Base-by-base conservation (phyloP, 2,888 invertebrate genomes). In the Stegana nigrithorax region DNA sequence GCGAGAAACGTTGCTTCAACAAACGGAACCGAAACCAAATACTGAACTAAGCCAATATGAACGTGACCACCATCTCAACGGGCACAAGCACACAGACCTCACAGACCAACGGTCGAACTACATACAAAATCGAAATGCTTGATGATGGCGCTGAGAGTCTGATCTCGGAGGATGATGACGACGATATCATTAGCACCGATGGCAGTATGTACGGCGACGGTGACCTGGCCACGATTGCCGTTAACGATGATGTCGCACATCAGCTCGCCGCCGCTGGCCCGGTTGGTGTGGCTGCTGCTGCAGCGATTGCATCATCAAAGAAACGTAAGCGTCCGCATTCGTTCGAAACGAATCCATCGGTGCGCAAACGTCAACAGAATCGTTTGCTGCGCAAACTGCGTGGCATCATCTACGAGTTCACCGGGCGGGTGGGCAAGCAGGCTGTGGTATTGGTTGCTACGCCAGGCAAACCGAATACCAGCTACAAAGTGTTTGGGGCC, bases 281-380 rank as follows among this genome's bases (percentile, higher is more conserved):
- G 10, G 93, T 97, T 63, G 97, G 97, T 51, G 95, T 97, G 85
- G 97, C 97, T 19, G 97, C 97, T 3, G 97, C 97, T 3, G 97
- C 97, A 45, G 97, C 97, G 45, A 97, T 97, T 75, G 95, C 95
- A 21, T 96, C 97, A 3, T 95, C 96, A 0, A 97, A 97, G 86
- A 97, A 97, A 83, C 89, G 96, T 78, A 97, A 97, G 87, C 88
- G 97, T 74, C 96, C 96, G 42, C 97, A 97, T 87, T 94, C 95
- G 63, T 97, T 97, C 86, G 97, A 98, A 87, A 97, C 97, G 59
- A 97, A 97, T 88, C 97, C 97, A 2, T 97, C 97, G 39, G 96
- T 97, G 72, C 88, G 97, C 77, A 97, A 97, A 86, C 88, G 97
- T 59, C 97, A 97, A 86, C 97, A 97, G 86, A 97, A 97, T 83